A percentile compares a stretch with the other conserved stretches of the same genome.
These are phyloP conservation scores for Homarus gammarus DNA, from an alignment of 2,888 invertebrate genomes.

Conservation along the genomic window DNA sequence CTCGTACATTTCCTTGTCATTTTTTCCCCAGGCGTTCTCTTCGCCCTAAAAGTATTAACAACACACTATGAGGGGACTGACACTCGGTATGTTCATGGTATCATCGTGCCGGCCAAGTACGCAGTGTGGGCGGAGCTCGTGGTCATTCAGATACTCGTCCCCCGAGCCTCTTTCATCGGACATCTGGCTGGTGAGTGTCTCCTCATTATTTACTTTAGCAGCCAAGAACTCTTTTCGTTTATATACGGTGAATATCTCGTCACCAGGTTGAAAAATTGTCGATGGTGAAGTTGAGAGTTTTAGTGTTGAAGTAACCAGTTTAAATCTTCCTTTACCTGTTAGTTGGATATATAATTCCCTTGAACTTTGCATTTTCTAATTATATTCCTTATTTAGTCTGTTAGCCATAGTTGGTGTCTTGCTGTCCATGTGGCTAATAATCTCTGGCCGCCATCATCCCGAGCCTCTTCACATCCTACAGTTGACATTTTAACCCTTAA, in stretches of 20 bases:
- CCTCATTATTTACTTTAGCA: background rate
- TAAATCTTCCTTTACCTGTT: background rate
- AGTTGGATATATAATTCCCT: too few species aligned
- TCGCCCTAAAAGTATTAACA: conserved; percentile 83
- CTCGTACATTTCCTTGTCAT: background rate
- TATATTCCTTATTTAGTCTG: too few species aligned
- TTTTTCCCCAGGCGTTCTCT: conserved; percentile 82
- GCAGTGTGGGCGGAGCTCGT: conserved; percentile 84
- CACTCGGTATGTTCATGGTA: conserved; percentile 36
- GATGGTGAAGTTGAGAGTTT: background rate
- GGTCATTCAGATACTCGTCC: conserved; percentile 83
- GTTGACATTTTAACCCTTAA: too few species aligned
- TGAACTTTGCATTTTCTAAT: too few species aligned
- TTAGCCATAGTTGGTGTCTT: too few species aligned
- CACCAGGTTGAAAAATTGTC: background rate
- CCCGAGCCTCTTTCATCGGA: conserved; percentile 84
- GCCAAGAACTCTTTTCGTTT: too few species aligned
- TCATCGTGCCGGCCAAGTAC: conserved; percentile 81
- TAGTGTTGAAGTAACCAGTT: background rate
- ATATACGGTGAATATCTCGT: too few species aligned
- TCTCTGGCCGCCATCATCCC: too few species aligned
- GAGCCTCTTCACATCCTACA: too few species aligned
- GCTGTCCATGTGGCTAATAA: too few species aligned
- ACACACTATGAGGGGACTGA: conserved; percentile 77
- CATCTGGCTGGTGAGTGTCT: conserved; percentile 82